Percentiles rank a stretch among this genome's conserved stretches.
Conservation (phyloP, 2,888 invertebrate species). For the Drosophila hawaiiensis region DNA sequence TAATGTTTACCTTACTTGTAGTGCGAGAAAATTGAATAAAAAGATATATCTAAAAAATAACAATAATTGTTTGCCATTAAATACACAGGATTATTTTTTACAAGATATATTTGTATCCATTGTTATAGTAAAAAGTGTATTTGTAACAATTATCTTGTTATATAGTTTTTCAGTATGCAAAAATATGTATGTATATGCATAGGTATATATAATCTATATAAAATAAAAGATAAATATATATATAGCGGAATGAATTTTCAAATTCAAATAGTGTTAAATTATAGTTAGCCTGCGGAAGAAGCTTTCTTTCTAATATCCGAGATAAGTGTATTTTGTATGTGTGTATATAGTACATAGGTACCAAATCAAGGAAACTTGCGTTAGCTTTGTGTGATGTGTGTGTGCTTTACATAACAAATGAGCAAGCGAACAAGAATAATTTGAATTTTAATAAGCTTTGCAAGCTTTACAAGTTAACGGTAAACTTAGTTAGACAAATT, state of each 20-base stretch:
- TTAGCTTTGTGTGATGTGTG: slow-evolving; percentile 15
- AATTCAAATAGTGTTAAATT: slow-evolving; percentile 11
- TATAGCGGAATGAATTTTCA: slow-evolving; percentile 39
- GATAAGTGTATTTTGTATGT: slow-evolving; percentile 10
- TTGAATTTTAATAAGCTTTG: slow-evolving; percentile 18
- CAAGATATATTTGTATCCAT: slow-evolving; percentile 1
- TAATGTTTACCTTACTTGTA: neutral
- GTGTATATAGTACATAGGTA: slow-evolving; percentile 33
- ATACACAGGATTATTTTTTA: neutral
- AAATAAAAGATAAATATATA: slow-evolving; percentile 14
- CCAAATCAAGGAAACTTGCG: slow-evolving; percentile 54
- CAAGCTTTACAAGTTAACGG: slow-evolving; percentile 24
- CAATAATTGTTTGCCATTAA: neutral
- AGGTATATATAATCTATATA: slow-evolving; percentile 17
- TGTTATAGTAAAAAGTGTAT: slow-evolving; percentile 57
- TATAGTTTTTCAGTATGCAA: slow-evolving; percentile 57
- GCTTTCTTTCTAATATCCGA: slow-evolving; percentile 3
- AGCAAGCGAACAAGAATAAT: slow-evolving; percentile 26
- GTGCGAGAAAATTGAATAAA: neutral
- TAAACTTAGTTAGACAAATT: slow-evolving; percentile 29
- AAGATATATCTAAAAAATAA: neutral
- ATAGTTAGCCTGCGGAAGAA: slow-evolving; percentile 1
- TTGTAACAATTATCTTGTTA: slow-evolving; percentile 61
- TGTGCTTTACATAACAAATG: slow-evolving; percentile 58
- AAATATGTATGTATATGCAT: slow-evolving; percentile 57